Evolutionary conservation across 1,140 invertebrate species (phyloP), one percentile per base, ranked within the genome.

Genomic region (Procambarus clarkii): DNA sequence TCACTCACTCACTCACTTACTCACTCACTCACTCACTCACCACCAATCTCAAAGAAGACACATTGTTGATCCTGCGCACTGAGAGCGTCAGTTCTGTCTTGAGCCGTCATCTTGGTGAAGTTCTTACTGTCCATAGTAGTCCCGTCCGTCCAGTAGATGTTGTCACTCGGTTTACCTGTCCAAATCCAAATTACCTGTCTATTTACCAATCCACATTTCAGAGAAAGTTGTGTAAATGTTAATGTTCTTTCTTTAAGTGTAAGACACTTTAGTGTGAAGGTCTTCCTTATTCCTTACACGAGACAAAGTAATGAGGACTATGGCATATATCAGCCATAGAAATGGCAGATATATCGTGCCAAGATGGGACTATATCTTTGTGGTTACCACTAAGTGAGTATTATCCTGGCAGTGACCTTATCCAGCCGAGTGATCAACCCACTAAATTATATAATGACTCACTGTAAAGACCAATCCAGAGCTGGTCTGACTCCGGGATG

Each of bases 381-480:
- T 34, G 34, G 34, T 34, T 34, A 34, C 34, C 34, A 34, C 34
- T 34, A 34, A 0, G 34, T 0, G 34, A 34, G 34, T 34, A 34
- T 34, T 34, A 34, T 34, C 34, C 34, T 34, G 34, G 34, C 34
- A 34, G 34, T 34, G 34, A 34, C 34, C 0, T 34, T 34, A 34
- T 34, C 34, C 34, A 34, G 34, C 34, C 34, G 34, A 34, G 34
- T 34, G 34, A 34, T 34, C 34, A 34, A 34, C 34, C 34, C 34
- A 34, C 34, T 34, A 34, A 34, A 34, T 34, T 34, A 0, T 34
- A 34, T 34, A 34, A 7, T 24, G 13, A 87, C 91, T 92, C 15
- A 92, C 91, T 87, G 44, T 87, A 87, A 2, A 92, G 71, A 1
- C 91, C 91, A 34, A 92, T 87, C 91, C 91, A 92, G 24, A 92